These are phyloP conservation scores for Scolopax rusticola DNA, from an alignment of 2,797 vertebrate species.

Conservation along the genomic window DNA sequence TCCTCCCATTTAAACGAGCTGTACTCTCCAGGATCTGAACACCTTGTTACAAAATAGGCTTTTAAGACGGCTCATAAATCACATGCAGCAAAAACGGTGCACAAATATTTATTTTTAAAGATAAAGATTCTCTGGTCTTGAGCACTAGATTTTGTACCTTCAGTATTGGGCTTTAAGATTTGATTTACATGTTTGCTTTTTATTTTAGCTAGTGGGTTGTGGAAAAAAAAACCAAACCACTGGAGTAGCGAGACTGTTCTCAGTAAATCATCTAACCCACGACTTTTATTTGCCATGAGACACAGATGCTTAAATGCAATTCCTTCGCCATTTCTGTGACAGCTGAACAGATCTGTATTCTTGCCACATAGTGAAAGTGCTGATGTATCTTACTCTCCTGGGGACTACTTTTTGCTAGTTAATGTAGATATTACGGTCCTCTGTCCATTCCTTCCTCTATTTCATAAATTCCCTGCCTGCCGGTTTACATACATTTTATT, in stretches of 20 bases:
- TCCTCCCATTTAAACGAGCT: not conserved
- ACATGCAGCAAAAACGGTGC: not conserved
- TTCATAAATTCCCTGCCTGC: not conserved
- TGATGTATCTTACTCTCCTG: not conserved
- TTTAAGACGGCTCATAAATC: not conserved
- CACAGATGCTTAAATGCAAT: not conserved
- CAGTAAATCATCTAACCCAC: not conserved
- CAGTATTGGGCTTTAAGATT: not conserved
- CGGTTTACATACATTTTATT: not conserved
- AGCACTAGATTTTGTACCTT: not conserved
- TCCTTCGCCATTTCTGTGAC: not conserved
- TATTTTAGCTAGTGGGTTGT: not conserved
- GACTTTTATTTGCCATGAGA: not conserved
- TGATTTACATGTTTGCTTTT: not conserved
- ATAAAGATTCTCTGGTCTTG: not conserved
- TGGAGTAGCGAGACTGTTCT: not conserved
- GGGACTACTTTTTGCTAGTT: not conserved
- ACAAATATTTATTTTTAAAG: conserved; percentile 1
- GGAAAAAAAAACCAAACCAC: fast-evolving
- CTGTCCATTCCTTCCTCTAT: not conserved
- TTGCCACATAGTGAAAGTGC: not conserved
- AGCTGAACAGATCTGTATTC: not conserved
- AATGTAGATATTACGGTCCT: not conserved
- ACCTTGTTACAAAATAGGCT: not conserved
- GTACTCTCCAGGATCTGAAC: not conserved